Conservation (phyloP, 2,797 vertebrate genomes). For the Lagodon rhomboides region DNA sequence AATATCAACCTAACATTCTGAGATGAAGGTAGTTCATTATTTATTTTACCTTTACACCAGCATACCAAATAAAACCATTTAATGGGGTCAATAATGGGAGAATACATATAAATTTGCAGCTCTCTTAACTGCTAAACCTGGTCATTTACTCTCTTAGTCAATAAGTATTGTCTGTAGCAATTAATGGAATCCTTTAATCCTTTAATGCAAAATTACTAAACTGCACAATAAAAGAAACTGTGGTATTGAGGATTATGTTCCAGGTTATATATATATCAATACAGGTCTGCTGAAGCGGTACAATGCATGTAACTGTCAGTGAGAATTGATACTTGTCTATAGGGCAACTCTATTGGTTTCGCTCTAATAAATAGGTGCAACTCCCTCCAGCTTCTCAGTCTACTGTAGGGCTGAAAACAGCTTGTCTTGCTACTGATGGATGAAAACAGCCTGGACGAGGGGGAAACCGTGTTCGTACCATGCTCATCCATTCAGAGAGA, state of each 20-base stretch:
- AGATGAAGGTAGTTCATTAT: neutral
- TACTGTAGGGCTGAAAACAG: conserved; percentile 13
- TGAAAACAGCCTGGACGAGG: neutral
- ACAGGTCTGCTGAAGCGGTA: neutral
- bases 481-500: conserved; percentile 30
- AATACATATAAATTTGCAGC: neutral
- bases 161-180: neutral
- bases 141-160: neutral
- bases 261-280: neutral
- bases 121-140: neutral
- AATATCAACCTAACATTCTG: neutral
- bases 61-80: neutral
- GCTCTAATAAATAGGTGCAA: conserved; percentile 45
- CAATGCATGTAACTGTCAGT: conserved; percentile 6
- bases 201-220: neutral
- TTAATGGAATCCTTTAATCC: neutral
- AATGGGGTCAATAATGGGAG: neutral
- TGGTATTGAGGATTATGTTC: neutral
- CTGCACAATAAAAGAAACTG: neutral
- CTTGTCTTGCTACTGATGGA: conserved; percentile 28
- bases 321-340: conserved; percentile 18
- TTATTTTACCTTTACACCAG: neutral
- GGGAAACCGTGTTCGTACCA: neutral
- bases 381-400: conserved; percentile 36
- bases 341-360: conserved; percentile 49